Evolutionary conservation across 2,113 vertebrate species (phyloP), one percentile per base, ranked within the genome.

Genomic region (Oceanodroma tethys): DNA sequence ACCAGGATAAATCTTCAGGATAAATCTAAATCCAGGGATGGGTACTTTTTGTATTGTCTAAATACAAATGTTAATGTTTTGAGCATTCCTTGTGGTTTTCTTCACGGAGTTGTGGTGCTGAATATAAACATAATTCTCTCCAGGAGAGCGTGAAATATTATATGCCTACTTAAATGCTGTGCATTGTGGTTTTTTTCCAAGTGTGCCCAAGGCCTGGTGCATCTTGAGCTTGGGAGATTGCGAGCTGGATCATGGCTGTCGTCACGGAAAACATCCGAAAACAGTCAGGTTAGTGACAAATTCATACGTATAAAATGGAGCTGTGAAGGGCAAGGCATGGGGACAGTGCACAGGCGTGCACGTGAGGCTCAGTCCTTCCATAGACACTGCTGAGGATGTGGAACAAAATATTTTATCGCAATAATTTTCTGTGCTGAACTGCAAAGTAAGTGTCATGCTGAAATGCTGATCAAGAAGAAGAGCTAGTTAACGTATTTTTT

Each of bases 181-280:
- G 52, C 50, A 2, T 45, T 84, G 36, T n/a, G 50, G 6, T 27
- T 96, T 55, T 90, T 96, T 87, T 97, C n/a, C 83, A 97, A 99
- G 99, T 99, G 99, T 80, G 98, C 98, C 83, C 99, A 99, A 94
- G 99, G 99, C 52, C 97, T 98, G 11, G 99, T 99, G 48, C 98
- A 98, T 97, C 97, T 99, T 91, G 99, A 99, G 92, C 98, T 99
- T 15, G 99, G 99, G 36, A 98, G 99, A 65, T 86, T 99, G 95
- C 98, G 99, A 97, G 99, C 99, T 75, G 98, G 99, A 15, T 99
- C 99, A 32, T 99, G 99, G 99, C 96, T 98, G 20, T 98, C 99
- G 10, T 98, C 98, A 26, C 97, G 98, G 97, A 99, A 97, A 86
- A 98, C 98, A 53, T 98, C 99, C 14, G 98, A 98, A 30, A 98